Evolutionary conservation across 2,797 vertebrate genomes (phyloP), one percentile per base, ranked within the genome.

Genomic region (Brachyalestes nurse): DNA sequence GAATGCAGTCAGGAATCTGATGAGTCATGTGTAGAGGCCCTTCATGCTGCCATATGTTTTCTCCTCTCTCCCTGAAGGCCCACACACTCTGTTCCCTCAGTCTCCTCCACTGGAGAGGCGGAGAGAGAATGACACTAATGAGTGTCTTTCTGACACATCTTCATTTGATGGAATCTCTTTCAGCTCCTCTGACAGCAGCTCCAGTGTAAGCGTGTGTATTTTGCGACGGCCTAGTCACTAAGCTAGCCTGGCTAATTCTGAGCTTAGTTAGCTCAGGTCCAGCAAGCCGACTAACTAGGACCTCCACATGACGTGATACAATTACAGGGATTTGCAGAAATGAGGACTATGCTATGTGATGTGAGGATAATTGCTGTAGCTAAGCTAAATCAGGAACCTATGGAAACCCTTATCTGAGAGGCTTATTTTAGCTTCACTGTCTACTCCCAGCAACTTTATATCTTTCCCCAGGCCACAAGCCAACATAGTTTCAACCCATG

Each of bases 11-110:
- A 75, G 61, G n/a, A 58, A 78, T 45, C 53, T 55, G 64, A 79
- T 79, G 82, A 75, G 34, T 75, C 82, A 83, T 75, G 42, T 47
- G 53, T 67, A 21, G 69, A 40, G 74, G 60, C 78, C 70, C 70
- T 42, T 75, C 23, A 38, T 65, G 13, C 72, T 66, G 34, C 79
- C 45, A 73, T 72, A 73, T 72, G 74, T 79, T 61, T 38, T 25
- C 42, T 72, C 75, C 49, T 81, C 28, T 72, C 38, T 25, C 45
- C 16, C 74, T 1, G 13, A 72, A 42, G 57, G 19, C 60, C 73
- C 34, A 71, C 17, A 57, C 53, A 19, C 61, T 66, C 16, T 47
- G 40, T 64, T 66, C 40, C 25, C 25, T 65, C 47, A 34, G 34
- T 61, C 34, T 28, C 53, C 67, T 34, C 3, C 19, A 72, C 23